Evolutionary conservation across 2,113 vertebrate genomes (phyloP).

Genomic region (Muntiacus reevesi): DNA sequence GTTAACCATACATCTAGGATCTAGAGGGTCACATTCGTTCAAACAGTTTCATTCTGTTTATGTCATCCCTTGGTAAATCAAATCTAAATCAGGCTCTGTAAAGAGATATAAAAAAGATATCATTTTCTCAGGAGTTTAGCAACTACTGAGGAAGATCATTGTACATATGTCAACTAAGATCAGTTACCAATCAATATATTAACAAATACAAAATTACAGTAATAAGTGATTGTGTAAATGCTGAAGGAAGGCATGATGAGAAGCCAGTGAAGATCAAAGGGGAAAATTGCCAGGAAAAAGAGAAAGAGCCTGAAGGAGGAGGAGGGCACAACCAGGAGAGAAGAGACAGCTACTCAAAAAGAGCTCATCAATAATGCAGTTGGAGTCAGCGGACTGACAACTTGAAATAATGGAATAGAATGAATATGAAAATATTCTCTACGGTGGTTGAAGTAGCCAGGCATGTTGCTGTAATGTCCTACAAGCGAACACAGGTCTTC

Average conservation of each 20-base stretch:
- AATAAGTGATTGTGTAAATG: background rate
- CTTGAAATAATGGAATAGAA: background rate
- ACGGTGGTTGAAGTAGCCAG: background rate
- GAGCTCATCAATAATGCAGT: background rate
- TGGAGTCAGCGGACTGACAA: background rate
- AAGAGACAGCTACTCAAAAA: background rate
- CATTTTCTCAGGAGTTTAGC: background rate
- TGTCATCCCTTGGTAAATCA: background rate
- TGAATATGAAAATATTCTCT: background rate
- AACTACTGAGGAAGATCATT: background rate
- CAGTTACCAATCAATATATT: background rate
- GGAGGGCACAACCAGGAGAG: background rate
- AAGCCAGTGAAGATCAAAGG: background rate
- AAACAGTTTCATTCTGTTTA: background rate
- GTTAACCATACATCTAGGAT: background rate
- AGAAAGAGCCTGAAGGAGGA: background rate
- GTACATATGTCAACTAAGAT: background rate
- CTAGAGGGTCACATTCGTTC: background rate
- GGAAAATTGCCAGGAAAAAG: background rate
- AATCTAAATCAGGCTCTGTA: background rate
- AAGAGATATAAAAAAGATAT: background rate
- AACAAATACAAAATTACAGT: background rate
- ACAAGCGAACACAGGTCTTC: background rate
- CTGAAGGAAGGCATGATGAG: background rate
- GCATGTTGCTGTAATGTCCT: background rate